These are phyloP conservation scores for Amazona guildingii DNA, from an alignment of 2,113 vertebrate genomes.

Conservation along the genomic window DNA sequence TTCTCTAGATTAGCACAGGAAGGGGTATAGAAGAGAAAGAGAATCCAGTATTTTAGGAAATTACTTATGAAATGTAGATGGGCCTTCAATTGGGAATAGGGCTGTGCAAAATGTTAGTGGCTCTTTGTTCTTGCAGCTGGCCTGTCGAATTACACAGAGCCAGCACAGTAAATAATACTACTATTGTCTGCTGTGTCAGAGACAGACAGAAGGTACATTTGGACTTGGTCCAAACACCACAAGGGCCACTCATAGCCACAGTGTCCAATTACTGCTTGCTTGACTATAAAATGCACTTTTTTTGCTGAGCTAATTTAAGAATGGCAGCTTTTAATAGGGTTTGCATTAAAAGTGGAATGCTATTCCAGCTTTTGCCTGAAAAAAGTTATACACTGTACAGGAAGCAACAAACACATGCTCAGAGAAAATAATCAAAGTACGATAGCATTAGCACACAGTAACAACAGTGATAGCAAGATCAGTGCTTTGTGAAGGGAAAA, in stretches of 20 bases:
- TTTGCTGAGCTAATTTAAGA: constrained; percentile 78
- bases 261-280: constrained; percentile 84
- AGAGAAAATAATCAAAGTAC: constrained; percentile 11
- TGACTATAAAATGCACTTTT: constrained; percentile 77
- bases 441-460: constrained; percentile 38
- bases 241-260: constrained; percentile 82
- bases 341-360: constrained; percentile 61
- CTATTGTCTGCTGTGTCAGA: constrained; percentile 83
- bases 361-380: constrained; percentile 7
- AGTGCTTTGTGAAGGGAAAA: background rate
- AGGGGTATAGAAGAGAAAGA: constrained; percentile 38
- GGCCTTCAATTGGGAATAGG: constrained; percentile 70
- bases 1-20: constrained; percentile 51
- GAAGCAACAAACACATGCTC: constrained; percentile 41
- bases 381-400: constrained; percentile 48
- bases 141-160: constrained; percentile 78
- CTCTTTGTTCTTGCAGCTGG: constrained; percentile 84
- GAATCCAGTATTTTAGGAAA: constrained; percentile 65
- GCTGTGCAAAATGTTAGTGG: constrained; percentile 75
- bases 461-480: background rate
- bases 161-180: constrained; percentile 81
- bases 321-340: constrained; percentile 73
- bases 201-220: constrained; percentile 87
- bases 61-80: constrained; percentile 76
- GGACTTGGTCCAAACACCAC: constrained; percentile 79